These are phyloP conservation scores for Drosophila prolongata DNA, from an alignment of 2,888 invertebrate genomes.

Conservation along the genomic window DNA sequence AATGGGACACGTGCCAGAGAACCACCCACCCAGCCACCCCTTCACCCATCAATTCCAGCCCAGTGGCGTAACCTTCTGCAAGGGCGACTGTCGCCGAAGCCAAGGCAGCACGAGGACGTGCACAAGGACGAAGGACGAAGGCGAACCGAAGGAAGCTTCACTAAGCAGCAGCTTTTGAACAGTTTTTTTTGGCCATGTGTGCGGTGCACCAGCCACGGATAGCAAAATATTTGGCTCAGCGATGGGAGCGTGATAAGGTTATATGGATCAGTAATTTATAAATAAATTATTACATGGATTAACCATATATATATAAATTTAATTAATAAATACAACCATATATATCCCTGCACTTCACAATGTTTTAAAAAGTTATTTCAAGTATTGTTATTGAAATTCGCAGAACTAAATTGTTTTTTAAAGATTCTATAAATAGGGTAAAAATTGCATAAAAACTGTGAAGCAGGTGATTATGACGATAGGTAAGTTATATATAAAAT, in stretches of 20 bases:
- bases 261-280: too few relatives aligned
- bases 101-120: slow-evolving; percentile 35
- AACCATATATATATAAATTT: too few relatives aligned
- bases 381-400: too few relatives aligned
- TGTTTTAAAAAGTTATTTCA: too few relatives aligned
- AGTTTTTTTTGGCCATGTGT: slow-evolving; percentile 29
- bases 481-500: too few relatives aligned
- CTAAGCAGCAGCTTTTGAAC: slow-evolving; percentile 42
- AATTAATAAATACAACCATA: too few relatives aligned
- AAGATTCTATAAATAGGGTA: too few relatives aligned
- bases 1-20: slow-evolving; percentile 63
- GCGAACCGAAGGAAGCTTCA: slow-evolving; percentile 39
- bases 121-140: slow-evolving; percentile 58
- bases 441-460: too few relatives aligned
- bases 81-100: slow-evolving; percentile 36
- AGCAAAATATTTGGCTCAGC: neutral
- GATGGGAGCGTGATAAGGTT: slow-evolving; percentile 1
- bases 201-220: slow-evolving; percentile 1
- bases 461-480: too few relatives aligned
- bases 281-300: too few relatives aligned
- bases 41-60: slow-evolving; percentile 25
- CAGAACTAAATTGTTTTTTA: too few relatives aligned
- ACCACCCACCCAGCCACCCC: slow-evolving; percentile 30
- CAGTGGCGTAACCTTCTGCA: slow-evolving; percentile 68
- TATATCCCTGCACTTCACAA: too few relatives aligned